A percentile compares a stretch with the other conserved stretches of the same genome.
These are phyloP conservation scores for Agrenia bidenticulata DNA, from an alignment of 2,888 invertebrate genomes.

Conservation along the genomic window DNA sequence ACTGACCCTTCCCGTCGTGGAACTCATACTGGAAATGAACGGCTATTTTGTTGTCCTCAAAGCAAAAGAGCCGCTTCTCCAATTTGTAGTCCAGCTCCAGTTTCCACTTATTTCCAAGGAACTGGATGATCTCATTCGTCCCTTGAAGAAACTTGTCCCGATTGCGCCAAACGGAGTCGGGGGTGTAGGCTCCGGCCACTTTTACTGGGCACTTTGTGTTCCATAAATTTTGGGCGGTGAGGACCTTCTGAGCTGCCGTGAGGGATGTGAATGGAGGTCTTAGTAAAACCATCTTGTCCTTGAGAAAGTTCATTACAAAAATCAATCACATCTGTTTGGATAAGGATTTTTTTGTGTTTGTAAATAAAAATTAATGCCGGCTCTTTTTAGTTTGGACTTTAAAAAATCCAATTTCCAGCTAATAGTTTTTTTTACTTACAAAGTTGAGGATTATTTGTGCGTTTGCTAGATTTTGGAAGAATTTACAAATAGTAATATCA, in stretches of 20 bases:
- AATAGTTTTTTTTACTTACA: no score
- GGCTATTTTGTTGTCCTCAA: conserved; percentile 25
- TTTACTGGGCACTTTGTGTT: conserved; percentile 11
- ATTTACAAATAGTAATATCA: no score
- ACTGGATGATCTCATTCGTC: conserved; percentile 13
- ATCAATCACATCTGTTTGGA: no score
- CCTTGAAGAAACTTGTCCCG: conserved; percentile 16
- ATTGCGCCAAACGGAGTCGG: conserved; percentile 21
- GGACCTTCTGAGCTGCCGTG: conserved; percentile 18
- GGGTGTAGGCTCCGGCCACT: conserved; percentile 18
- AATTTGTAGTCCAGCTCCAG: conserved; percentile 24
- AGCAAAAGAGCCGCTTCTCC: conserved; percentile 21
- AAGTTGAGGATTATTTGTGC: no score
- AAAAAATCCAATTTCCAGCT: no score
- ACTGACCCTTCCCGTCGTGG: conserved; percentile 16
- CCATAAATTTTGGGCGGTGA: conserved; percentile 20
- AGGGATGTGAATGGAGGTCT: conserved; percentile 16
- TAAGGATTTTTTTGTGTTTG: no score
- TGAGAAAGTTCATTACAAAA: no score
- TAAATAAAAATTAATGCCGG: no score
- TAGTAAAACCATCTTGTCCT: no score
- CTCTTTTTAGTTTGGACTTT: no score
- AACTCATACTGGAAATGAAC: conserved; percentile 29
- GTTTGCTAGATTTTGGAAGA: no score
- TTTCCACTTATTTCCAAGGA: conserved; percentile 21